Evolutionary conservation across 92 coral and sea anemone genomes (phyloP).

Genomic region (Epizoanthus illoricatus): DNA sequence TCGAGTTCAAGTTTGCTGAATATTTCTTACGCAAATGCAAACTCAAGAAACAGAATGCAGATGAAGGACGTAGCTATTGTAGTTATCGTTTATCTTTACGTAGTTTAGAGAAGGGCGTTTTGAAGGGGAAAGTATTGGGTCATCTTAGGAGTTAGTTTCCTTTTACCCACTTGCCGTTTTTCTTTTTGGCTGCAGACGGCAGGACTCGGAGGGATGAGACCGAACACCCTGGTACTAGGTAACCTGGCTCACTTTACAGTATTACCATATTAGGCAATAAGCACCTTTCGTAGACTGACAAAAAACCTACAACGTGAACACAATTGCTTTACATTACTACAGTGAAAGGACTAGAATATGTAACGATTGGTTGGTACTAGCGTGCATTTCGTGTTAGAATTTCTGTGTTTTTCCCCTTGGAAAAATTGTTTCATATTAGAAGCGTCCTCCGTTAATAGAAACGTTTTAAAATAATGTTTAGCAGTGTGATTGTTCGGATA

Average conservation of each 20-base stretch:
- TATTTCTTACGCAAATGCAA: too few relatives aligned
- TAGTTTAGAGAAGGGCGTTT: neutral
- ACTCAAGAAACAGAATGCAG: too few relatives aligned
- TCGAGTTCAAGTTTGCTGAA: too few relatives aligned
- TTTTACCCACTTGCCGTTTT: neutral
- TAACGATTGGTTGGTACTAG: too few relatives aligned
- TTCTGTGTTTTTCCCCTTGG: neutral
- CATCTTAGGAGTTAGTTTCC: neutral
- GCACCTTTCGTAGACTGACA: neutral
- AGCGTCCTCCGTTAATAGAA: neutral
- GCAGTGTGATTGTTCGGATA: too few relatives aligned
- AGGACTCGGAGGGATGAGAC: constrained; percentile 99
- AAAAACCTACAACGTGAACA: too few relatives aligned
- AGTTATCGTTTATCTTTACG: neutral
- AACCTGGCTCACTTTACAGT: neutral
- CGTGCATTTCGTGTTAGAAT: too few relatives aligned
- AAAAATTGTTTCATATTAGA: neutral
- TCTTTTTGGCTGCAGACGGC: constrained; percentile 58
- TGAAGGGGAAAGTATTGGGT: neutral
- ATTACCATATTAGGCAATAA: neutral
- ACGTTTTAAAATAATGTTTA: too few relatives aligned
- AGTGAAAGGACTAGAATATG: too few relatives aligned
- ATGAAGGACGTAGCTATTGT: too few relatives aligned
- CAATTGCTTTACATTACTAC: too few relatives aligned
- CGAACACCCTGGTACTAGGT: constrained; percentile 93